phyloP scores from a whole-genome alignment of 2,113 vertebrate genomes.

The Naja naja region DNA sequence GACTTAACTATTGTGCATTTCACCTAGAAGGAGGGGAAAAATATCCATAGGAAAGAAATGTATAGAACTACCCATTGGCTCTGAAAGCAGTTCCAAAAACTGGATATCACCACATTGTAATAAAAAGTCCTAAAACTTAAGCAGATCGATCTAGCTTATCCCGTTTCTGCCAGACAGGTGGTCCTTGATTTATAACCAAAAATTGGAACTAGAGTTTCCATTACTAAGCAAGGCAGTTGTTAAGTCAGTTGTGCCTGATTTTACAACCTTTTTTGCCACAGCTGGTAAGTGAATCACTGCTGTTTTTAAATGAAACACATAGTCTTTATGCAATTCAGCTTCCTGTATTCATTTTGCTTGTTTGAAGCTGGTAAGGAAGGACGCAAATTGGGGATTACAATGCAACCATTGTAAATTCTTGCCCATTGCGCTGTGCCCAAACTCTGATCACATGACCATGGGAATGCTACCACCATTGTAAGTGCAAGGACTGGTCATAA shows the following conservation, averaged over 20 bases:
- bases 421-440: no score
- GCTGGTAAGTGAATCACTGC: background rate
- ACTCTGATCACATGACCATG: no score
- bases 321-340: background rate
- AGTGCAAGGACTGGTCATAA: background rate
- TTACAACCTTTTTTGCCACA: background rate
- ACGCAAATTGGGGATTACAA: background rate
- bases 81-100: background rate
- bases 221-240: background rate
- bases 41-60: background rate
- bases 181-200: background rate
- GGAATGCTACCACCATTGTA: background rate
- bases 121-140: background rate
- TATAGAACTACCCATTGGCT: background rate
- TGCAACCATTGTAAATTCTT: background rate
- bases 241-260: background rate
- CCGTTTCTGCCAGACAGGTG: no score
- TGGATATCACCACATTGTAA: background rate
- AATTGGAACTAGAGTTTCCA: background rate
- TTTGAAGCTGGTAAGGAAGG: background rate
- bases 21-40: background rate
- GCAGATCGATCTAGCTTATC: background rate
- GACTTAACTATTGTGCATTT: constrained; percentile 5
- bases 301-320: background rate
- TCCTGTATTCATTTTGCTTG: background rate